Conservation (phyloP, 1,140 invertebrate species). For the Formica exsecta region DNA sequence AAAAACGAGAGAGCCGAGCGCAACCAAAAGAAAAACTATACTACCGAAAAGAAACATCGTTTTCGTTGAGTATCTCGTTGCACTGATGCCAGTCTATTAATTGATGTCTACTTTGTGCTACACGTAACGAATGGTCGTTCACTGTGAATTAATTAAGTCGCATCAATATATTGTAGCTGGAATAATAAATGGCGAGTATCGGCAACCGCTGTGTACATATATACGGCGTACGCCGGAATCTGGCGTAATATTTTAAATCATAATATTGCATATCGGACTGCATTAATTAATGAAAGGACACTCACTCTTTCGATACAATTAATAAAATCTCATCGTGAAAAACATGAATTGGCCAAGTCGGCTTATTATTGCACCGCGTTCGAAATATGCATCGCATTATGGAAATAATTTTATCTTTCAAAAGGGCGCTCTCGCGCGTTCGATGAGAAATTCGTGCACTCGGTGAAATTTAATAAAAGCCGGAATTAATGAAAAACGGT, state of each 20-base stretch:
- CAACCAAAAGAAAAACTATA: constrained; percentile 12
- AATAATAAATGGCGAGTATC: constrained; percentile 56
- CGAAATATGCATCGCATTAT: constrained; percentile 53
- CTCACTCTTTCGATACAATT: constrained; percentile 38
- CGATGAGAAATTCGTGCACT: constrained; percentile 37
- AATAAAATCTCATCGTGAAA: constrained; percentile 60
- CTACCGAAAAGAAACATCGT: background rate
- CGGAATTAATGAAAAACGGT: constrained; percentile 52
- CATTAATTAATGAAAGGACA: constrained; percentile 62
- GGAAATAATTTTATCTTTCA: constrained; percentile 56
- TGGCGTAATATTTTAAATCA: constrained; percentile 52
- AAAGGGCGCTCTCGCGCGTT: constrained; percentile 17
- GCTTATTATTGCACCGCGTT: constrained; percentile 57
- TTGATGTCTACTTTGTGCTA: constrained; percentile 54
- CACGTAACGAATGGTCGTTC: constrained; percentile 25
- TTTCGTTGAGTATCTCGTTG: constrained; percentile 42
- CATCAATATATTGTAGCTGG: constrained; percentile 31
- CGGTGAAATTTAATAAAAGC: constrained; percentile 57
- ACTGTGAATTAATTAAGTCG: constrained; percentile 57
- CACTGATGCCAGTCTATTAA: constrained; percentile 29
- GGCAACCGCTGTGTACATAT: constrained; percentile 8
- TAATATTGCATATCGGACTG: constrained; percentile 42
- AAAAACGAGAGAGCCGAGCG: background rate
- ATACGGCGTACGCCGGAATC: constrained; percentile 22
- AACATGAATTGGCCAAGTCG: constrained; percentile 49